Conservation (phyloP, 2,113 vertebrate species). For the Prietella phreatophila region DNA sequence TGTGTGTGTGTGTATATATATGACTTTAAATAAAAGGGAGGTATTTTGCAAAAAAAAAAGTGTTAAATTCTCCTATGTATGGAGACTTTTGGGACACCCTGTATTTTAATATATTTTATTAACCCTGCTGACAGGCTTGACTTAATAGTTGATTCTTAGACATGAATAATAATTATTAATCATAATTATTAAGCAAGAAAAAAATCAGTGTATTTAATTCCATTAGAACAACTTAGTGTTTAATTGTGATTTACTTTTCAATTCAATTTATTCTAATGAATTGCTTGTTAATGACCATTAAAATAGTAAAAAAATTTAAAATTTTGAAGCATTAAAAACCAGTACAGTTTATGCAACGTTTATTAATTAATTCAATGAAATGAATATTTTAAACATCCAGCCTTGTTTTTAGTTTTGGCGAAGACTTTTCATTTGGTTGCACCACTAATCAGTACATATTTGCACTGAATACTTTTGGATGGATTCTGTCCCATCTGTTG, state of each 20-base stretch:
- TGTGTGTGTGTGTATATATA: too few relatives aligned
- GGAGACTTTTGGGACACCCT: too few relatives aligned
- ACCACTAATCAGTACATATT: neutral
- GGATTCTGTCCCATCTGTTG: slow-evolving; percentile 12
- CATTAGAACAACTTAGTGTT: too few relatives aligned
- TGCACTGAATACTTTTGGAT: neutral
- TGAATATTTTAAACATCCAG: neutral
- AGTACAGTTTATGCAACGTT: too few relatives aligned
- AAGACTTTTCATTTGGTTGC: neutral
- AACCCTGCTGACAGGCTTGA: too few relatives aligned
- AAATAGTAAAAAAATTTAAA: too few relatives aligned
- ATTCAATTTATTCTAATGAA: neutral
- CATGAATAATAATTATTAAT: neutral
- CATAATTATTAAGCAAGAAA: neutral
- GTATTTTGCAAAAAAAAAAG: too few relatives aligned
- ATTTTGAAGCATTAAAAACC: too few relatives aligned
- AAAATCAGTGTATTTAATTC: neutral
- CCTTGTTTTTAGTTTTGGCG: neutral
- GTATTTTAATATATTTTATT: too few relatives aligned
- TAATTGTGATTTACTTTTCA: too few relatives aligned
- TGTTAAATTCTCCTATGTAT: too few relatives aligned
- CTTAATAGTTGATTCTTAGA: neutral
- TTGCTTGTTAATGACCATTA: neutral
- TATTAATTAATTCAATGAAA: neutral
- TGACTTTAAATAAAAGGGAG: too few relatives aligned